Base-by-base conservation (phyloP, 2,888 invertebrate species). In the Chrysina gloriosa region DNA sequence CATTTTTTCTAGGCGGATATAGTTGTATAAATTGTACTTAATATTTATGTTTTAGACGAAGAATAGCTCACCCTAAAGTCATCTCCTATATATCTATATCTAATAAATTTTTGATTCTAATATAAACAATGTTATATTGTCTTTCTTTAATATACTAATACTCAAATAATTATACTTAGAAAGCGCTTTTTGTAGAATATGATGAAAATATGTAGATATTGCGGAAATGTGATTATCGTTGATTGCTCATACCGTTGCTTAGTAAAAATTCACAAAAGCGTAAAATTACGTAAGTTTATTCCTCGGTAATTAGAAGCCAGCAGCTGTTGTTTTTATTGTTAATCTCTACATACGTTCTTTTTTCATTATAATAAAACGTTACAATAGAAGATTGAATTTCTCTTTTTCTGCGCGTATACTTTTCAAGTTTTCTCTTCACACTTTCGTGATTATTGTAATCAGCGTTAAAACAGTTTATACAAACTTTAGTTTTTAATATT, bases 271-370 rank as follows among this genome's bases (percentile, higher is more conserved):
- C 73, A 71, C 69, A 75, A 74, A 74, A 75, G 74, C 74, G 75
- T 74, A 75, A 75, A 75, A 76, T 78, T 77, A 78, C 73, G 76
- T 76, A 77, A 78, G 74, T 73, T 7, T 56, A 70, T 73, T 72
- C 77, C 76, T 70, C 71, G 69, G 68, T 68, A 76, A 76, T 76
- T 76, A 76, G 73, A 71, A 70, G 34, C 52, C 29, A 65, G 48
- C 50, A 36, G 39, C 34, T n/a, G 54, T 69, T 61, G 42, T 58
- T 69, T 56, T 61, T 67, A 42, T 36, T 34, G 39, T 64, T 16
- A 64, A 27, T 65, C 19, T 52, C 11, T 65, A 65, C 42, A 25
- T 48, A 47, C 11, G 7, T 65, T 65, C 47, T 64, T 64, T 25
- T 25, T 27, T 67, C 42, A 58, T 21, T 63, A 47, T 27, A 21